Evolutionary conservation across 2,797 vertebrate species (phyloP).

Genomic region (Steatocranus sp.): DNA sequence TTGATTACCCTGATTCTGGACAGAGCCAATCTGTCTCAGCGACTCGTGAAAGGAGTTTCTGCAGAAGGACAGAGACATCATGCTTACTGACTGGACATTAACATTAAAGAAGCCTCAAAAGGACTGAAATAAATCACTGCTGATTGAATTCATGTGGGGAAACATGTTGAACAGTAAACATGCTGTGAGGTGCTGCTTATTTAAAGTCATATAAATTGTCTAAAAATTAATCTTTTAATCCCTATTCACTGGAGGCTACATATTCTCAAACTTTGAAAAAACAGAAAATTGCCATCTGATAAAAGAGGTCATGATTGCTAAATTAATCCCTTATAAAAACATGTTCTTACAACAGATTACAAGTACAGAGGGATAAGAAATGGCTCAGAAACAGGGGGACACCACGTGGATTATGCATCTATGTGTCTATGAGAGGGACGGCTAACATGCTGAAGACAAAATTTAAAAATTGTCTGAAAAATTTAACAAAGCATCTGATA

Average conservation of each 20-base stretch:
- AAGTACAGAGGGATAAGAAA: slow-evolving; percentile 61
- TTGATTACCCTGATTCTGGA: slow-evolving; percentile 75
- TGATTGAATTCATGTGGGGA: background rate
- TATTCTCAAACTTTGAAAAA: slow-evolving; percentile 60
- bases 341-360: slow-evolving; percentile 79
- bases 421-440: background rate
- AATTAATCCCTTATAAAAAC: slow-evolving; percentile 77
- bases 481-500: background rate
- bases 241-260: slow-evolving; percentile 58
- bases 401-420: background rate
- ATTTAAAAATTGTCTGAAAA: background rate
- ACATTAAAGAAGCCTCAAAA: background rate
- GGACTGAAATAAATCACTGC: background rate
- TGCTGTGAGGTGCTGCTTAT: slow-evolving; percentile 44
- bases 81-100: background rate
- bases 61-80: slow-evolving; percentile 2
- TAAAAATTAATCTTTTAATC: slow-evolving; percentile 72
- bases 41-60: slow-evolving; percentile 85
- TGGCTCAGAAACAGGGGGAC: slow-evolving; percentile 26
- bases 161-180: slow-evolving; percentile 22
- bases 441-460: background rate
- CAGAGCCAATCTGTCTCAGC: slow-evolving; percentile 75
- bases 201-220: slow-evolving; percentile 57
- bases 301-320: slow-evolving; percentile 70
- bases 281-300: slow-evolving; percentile 68